Percentiles rank a stretch among this genome's conserved stretches.
phyloP scores from a whole-genome alignment of 2,797 vertebrate species.

The Aldrovandia affinis region DNA sequence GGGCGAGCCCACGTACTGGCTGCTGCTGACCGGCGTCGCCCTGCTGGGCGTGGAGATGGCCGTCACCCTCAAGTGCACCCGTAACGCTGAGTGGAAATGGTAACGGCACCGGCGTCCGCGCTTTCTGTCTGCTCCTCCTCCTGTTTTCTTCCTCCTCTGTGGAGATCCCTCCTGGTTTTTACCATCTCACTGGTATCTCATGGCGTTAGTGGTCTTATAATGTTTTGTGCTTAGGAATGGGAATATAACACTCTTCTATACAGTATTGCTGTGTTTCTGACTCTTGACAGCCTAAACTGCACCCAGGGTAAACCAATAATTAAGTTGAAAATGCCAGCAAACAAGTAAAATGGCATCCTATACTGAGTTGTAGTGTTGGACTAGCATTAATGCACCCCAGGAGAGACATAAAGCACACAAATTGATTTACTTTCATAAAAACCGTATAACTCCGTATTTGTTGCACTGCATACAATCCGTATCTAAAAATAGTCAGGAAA shows the following conservation, averaged over 20 bases:
- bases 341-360: background rate
- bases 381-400: background rate
- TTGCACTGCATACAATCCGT: background rate
- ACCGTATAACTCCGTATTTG: background rate
- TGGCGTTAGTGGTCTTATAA: no score
- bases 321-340: background rate
- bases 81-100: slow-evolving; percentile 81
- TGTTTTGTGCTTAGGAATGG: background rate
- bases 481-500: background rate
- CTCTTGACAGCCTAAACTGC: background rate
- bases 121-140: background rate
- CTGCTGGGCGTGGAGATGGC: slow-evolving; percentile 74
- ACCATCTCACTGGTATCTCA: background rate
- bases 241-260: background rate
- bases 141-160: background rate
- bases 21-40: slow-evolving; percentile 70
- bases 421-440: background rate
- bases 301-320: background rate
- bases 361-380: background rate
- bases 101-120: slow-evolving; percentile 45
- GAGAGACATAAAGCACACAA: background rate
- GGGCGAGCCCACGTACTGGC: slow-evolving; percentile 66
- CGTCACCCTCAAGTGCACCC: slow-evolving; percentile 70
- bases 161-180: background rate
- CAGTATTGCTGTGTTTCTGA: background rate